These are phyloP conservation scores for Formicarius rufipectus DNA, from an alignment of 2,113 vertebrate genomes.

Conservation along the genomic window DNA sequence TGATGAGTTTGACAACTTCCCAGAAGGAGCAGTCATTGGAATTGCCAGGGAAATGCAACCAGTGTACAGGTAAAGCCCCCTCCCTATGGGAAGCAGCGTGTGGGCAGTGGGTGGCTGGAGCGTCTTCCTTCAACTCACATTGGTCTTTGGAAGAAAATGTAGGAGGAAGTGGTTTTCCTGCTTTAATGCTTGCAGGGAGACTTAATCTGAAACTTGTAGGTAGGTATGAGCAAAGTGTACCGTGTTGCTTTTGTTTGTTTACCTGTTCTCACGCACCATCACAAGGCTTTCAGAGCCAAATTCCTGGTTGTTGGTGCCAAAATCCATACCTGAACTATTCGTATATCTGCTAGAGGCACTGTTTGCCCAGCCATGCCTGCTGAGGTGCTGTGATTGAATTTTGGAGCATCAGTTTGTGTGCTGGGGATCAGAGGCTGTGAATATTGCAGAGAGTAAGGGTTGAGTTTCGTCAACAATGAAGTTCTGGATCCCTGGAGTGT, in stretches of 20 bases:
- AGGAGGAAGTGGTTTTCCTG: background rate
- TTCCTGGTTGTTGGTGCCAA: background rate
- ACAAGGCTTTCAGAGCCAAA: background rate
- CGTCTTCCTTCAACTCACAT: background rate
- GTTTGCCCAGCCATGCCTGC: background rate
- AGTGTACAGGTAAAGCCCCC: slow-evolving; percentile 87
- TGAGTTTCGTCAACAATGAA: background rate
- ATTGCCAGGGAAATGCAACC: slow-evolving; percentile 95
- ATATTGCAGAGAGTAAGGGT: background rate
- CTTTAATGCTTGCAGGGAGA: background rate
- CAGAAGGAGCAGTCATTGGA: slow-evolving; percentile 85
- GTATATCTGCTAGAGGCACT: background rate
- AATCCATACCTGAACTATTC: background rate
- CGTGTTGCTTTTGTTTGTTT: background rate
- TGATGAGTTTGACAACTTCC: slow-evolving; percentile 89
- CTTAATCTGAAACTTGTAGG: background rate
- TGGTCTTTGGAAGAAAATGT: background rate
- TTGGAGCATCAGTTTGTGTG: background rate
- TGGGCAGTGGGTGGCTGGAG: background rate
- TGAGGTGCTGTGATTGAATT: background rate
- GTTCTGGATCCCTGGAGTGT: background rate
- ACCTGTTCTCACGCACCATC: background rate
- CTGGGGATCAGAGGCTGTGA: background rate
- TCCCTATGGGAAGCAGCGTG: accelerated
- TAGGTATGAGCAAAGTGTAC: accelerated